Evolutionary conservation across 2,888 invertebrate species (phyloP).

Genomic region (Lamproptera curius): DNA sequence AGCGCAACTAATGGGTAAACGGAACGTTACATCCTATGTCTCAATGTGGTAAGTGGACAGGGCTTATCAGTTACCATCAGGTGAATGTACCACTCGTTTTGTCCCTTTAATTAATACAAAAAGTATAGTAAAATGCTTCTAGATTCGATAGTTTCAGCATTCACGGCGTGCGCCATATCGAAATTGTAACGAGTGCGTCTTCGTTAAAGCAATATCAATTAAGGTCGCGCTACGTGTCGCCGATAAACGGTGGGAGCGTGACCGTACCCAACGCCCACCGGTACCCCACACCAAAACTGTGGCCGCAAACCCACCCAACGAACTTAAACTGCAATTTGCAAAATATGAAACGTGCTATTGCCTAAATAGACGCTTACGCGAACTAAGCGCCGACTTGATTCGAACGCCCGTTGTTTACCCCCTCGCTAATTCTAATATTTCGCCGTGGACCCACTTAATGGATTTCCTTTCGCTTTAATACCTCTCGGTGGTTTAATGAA

Average conservation of each 20-base stretch:
- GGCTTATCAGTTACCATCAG: no score
- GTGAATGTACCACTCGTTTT: no score
- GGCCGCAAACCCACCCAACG: constrained; percentile 28
- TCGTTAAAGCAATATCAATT: constrained; percentile 65
- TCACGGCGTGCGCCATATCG: constrained; percentile 37
- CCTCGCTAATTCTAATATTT: constrained; percentile 43
- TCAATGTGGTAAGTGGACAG: no score
- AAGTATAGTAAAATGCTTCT: no score
- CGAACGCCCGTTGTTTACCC: constrained; percentile 58
- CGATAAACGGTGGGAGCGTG: constrained; percentile 43
- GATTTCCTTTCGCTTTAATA: background rate
- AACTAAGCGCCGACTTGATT: constrained; percentile 47
- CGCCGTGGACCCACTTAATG: background rate
- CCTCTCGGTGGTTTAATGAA: no score
- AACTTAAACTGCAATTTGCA: constrained; percentile 48
- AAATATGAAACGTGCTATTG: constrained; percentile 68
- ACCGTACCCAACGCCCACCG: constrained; percentile 31
- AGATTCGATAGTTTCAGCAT: no score
- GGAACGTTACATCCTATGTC: no score
- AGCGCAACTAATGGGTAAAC: no score
- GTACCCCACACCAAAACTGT: no score
- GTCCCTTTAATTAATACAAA: no score
- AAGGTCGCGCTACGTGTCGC: constrained; percentile 50
- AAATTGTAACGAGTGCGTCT: constrained; percentile 48
- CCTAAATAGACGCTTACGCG: constrained; percentile 64